Conservation (phyloP, 2,797 vertebrate species). For the Acomys russatus region DNA sequence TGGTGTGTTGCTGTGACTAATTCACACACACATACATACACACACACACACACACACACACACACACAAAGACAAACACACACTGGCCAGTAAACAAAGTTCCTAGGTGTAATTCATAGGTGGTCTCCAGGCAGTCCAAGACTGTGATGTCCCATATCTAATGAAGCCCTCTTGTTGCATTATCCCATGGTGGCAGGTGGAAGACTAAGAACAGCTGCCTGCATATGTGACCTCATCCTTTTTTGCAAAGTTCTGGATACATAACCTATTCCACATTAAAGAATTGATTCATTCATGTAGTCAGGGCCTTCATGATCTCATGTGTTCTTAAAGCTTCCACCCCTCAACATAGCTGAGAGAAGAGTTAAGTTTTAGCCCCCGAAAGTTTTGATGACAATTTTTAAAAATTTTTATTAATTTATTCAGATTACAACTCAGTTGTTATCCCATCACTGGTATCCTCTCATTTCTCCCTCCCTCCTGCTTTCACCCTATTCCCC, state of each 20-base stretch:
- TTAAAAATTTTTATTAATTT: too few species aligned
- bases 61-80: neutral
- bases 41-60: neutral
- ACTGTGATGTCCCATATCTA: neutral
- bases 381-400: neutral
- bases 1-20: neutral
- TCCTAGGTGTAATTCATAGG: neutral
- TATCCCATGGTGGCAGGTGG: neutral
- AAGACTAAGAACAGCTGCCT: fast-evolving
- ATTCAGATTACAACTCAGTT: too few species aligned
- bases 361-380: neutral
- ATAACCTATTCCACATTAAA: neutral
- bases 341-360: neutral
- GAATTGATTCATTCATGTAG: neutral
- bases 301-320: neutral
- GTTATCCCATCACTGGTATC: too few species aligned
- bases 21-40: neutral
- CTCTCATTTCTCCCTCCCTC: too few species aligned
- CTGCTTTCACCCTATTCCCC: too few species aligned
- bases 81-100: neutral
- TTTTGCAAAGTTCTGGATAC: neutral
- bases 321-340: neutral
- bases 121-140: neutral
- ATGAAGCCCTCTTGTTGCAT: neutral
- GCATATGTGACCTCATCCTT: neutral